Conservation (phyloP, 2,888 invertebrate genomes). For the Amaurobius ferox region DNA sequence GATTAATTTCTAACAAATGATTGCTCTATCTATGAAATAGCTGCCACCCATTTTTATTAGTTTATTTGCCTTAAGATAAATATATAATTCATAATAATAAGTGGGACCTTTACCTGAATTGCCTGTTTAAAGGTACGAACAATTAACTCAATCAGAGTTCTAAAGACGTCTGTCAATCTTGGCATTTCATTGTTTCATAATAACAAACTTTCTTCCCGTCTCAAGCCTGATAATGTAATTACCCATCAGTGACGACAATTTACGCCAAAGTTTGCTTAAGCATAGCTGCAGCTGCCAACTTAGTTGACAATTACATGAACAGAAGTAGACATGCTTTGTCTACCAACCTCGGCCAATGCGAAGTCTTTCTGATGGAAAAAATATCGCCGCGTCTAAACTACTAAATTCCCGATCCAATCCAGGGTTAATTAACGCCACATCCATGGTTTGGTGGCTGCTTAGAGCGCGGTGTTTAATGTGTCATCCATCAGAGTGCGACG, state of each 20-base stretch:
- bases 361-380: not conserved
- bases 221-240: conserved; percentile 2
- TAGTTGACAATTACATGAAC: not conserved
- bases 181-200: not conserved
- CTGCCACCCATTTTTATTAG: too few relatives aligned
- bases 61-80: too few relatives aligned
- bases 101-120: too few relatives aligned
- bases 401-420: not conserved
- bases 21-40: too few relatives aligned
- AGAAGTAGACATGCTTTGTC: not conserved
- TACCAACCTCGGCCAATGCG: not conserved
- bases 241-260: not conserved
- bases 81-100: too few relatives aligned
- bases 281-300: not conserved
- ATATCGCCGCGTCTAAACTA: not conserved
- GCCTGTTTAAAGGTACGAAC: too few relatives aligned
- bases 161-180: not conserved
- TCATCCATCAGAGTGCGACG: conserved; percentile 5
- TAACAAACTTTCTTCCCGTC: not conserved
- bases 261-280: not conserved
- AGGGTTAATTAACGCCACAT: conserved; percentile 9
- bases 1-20: too few relatives aligned
- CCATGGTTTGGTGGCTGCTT: conserved; percentile 2
- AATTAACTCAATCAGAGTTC: not conserved
- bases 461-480: not conserved